phyloP scores from a whole-genome alignment of 2,797 vertebrate species.

The Rhabdophis nuchalis region DNA sequence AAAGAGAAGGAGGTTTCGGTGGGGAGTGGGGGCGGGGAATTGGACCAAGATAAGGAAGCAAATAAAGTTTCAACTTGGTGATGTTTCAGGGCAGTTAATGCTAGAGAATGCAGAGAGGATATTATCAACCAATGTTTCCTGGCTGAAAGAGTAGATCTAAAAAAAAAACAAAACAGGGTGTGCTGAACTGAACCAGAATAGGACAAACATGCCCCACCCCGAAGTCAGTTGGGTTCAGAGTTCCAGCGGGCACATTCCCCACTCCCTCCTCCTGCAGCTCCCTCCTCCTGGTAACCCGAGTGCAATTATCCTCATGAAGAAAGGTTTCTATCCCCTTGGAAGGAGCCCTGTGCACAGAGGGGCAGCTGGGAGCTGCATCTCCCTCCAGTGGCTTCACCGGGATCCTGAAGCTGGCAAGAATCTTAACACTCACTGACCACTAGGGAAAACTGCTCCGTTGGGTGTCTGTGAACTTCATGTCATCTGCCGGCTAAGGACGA shows the following conservation, averaged over 20 bases:
- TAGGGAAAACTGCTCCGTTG: background rate
- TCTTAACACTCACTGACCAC: too few relatives aligned
- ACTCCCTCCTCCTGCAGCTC: background rate
- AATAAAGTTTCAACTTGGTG: background rate
- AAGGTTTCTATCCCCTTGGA: constrained; percentile 11
- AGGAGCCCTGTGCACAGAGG: constrained; percentile 9
- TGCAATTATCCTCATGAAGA: constrained; percentile 27
- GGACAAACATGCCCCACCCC: constrained; percentile 19
- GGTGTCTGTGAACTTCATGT: background rate
- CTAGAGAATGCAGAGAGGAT: background rate
- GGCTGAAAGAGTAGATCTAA: background rate
- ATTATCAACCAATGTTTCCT: background rate
- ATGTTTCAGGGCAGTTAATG: background rate
- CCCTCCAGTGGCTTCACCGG: background rate
- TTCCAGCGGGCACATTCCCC: constrained; percentile 10
- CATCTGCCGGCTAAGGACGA: background rate
- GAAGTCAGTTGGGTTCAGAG: constrained; percentile 3
- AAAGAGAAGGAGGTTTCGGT: too few relatives aligned
- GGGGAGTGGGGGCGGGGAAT: background rate
- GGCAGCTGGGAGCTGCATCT: background rate
- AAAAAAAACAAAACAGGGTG: constrained; percentile 17
- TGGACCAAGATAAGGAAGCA: background rate
- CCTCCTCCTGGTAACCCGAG: background rate
- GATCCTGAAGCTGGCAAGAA: background rate
- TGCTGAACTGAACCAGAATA: constrained; percentile 1